Evolutionary conservation across 2,888 invertebrate species (phyloP).

Genomic region (Boloria euphrosyne): DNA sequence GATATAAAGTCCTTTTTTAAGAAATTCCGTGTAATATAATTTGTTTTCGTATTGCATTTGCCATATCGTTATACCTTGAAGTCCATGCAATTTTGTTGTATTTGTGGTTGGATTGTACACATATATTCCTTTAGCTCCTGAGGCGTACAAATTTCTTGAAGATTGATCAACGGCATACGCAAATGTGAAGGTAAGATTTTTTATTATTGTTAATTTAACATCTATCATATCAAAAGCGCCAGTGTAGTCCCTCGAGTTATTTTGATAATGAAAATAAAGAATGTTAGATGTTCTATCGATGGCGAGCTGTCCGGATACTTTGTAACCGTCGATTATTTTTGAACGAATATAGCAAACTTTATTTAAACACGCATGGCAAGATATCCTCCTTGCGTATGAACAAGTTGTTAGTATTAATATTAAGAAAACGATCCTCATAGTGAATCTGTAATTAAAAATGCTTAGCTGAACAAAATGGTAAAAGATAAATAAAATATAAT

Average conservation of each 20-base stretch:
- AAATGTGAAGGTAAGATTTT: constrained; percentile 59
- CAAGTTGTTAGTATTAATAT: constrained; percentile 37
- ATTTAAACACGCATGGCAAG: constrained; percentile 64
- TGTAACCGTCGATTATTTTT: constrained; percentile 52
- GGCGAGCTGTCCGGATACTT: constrained; percentile 63
- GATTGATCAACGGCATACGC: constrained; percentile 60
- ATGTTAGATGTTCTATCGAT: constrained; percentile 59
- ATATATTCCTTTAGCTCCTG: constrained; percentile 58
- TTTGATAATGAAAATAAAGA: constrained; percentile 63
- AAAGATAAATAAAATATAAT: background rate
- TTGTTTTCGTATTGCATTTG: constrained; percentile 61
- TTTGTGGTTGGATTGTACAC: constrained; percentile 54
- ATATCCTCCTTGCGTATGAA: constrained; percentile 35
- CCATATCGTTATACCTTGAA: constrained; percentile 61
- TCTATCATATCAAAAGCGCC: constrained; percentile 59
- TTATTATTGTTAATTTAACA: constrained; percentile 50
- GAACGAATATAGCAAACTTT: constrained; percentile 58
- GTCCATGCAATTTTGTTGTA: constrained; percentile 47
- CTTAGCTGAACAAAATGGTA: too few species aligned
- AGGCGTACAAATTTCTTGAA: constrained; percentile 58
- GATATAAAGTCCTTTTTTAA: constrained; percentile 53
- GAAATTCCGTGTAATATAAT: constrained; percentile 57
- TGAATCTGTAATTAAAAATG: constrained; percentile 26
- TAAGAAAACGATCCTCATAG: constrained; percentile 46
- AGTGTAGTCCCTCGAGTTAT: constrained; percentile 53